Evolutionary conservation across 2,797 vertebrate species (phyloP).

Genomic region (Telmatherina bonti): DNA sequence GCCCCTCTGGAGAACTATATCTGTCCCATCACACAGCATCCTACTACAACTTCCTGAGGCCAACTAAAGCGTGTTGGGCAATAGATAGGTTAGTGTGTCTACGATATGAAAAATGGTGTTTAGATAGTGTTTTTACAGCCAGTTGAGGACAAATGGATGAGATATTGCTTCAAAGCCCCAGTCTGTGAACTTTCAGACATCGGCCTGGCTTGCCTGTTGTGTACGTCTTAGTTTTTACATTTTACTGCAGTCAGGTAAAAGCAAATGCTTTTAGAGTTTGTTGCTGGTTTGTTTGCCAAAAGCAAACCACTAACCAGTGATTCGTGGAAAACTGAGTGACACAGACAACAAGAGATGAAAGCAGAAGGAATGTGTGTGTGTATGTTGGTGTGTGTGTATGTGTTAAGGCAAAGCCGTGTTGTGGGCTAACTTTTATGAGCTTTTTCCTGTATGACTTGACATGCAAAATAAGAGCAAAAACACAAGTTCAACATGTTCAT

Average conservation of each 20-base stretch:
- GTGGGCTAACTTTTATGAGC: not conserved
- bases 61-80: slow-evolving; percentile 43
- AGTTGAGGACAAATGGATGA: slow-evolving; percentile 6
- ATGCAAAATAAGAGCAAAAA: not conserved
- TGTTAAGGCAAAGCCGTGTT: not conserved
- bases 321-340: not conserved
- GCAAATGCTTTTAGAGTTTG: not conserved
- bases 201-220: not conserved
- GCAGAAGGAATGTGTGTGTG: rapidly evolving
- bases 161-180: too few species aligned
- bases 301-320: not conserved
- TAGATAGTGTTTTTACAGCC: slow-evolving; percentile 14
- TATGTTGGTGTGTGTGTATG: not conserved
- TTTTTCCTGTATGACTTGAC: too few species aligned
- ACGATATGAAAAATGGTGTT: slow-evolving; percentile 17
- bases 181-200: too few species aligned
- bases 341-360: not conserved
- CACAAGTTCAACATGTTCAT: not conserved
- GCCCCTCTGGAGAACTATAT: slow-evolving; percentile 63
- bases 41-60: slow-evolving; percentile 70
- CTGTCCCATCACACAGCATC: slow-evolving; percentile 61
- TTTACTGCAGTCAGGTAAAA: not conserved
- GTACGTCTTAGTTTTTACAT: not conserved
- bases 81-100: slow-evolving; percentile 43
- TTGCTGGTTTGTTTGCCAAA: not conserved